Base-by-base conservation (phyloP, 2,888 invertebrate species). In the Dione vanillae region DNA sequence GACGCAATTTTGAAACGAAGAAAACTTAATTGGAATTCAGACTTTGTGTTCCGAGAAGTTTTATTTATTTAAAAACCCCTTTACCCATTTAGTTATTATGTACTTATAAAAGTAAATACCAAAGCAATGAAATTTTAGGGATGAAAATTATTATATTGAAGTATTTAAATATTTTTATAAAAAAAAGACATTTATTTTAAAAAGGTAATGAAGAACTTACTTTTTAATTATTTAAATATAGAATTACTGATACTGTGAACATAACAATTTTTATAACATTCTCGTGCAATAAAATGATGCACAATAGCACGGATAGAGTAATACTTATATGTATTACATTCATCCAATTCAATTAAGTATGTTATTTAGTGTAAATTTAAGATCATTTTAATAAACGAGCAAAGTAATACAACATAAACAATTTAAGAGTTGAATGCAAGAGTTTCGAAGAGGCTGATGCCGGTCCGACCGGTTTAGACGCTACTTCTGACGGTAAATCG, bases 401-500 rank as follows among this genome's bases (percentile, higher is more conserved):
- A 69, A 86, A 85, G 84, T 85, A 83, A 81, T 82, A 79, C 78
- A 81, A 79, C 77, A 80, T 80, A 80, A 86, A 87, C 85, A 88
- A 84, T 89, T 89, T 88, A 87, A 87, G 85, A 83, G 83, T 80
- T 85, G 85, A 84, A 82, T 83, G 82, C 87, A 83, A 78, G 83
- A 82, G 84, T 84, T 86, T 86, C 83, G 85, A 80, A 83, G 83
- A 82, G 80, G 79, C 81, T 81, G 80, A 79, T 79, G 83, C 91
- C 88, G 84, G 92, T 90, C 78, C 76, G 85, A 92, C 92, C 92
- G 92, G 92, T 92, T 91, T 88, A 75, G 78, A 83, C 80, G 83
- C 89, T 84, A 86, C 89, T 88, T 83, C 89, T 87, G 90, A 88
- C 89, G 88, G 86, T 89, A 89, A 90, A 92, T 92, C 88, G 91